Percentiles rank a stretch among this genome's conserved stretches.
These are phyloP conservation scores for Caenorhabditis tropicalis DNA, from an alignment of 1,140 invertebrate species.

Conservation along the genomic window DNA sequence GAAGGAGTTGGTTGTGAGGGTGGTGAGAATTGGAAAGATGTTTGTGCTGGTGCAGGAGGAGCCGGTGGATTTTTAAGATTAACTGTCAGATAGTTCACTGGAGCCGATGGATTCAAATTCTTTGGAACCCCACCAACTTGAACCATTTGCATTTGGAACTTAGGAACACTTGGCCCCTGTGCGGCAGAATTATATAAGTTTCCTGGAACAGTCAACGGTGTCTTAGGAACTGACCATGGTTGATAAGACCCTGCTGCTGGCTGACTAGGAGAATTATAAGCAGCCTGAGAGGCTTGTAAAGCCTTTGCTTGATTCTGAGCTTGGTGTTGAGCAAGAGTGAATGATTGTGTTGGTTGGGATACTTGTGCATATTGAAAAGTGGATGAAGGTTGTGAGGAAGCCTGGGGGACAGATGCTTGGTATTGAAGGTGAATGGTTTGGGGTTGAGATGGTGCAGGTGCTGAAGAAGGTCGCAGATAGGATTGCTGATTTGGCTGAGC, in stretches of 20 bases:
- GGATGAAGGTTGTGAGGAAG: not conserved
- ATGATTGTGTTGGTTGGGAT: not conserved
- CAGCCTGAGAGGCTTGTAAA: not conserved
- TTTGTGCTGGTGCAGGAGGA: not conserved
- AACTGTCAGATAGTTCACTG: conserved; percentile 16
- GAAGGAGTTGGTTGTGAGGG: not conserved
- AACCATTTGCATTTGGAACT: conserved; percentile 19
- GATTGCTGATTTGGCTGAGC: not conserved
- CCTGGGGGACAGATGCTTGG: not conserved
- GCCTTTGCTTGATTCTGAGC: not conserved
- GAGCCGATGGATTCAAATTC: conserved; percentile 7
- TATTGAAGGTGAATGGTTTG: conserved; percentile 12
- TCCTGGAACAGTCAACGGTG: not conserved
- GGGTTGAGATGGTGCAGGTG: not conserved
- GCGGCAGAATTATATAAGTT: not conserved
- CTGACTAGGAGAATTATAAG: conserved; percentile 11
- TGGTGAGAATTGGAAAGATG: not conserved
- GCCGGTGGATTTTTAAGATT: not conserved
- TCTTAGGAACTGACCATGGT: not conserved
- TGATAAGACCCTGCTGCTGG: not conserved
- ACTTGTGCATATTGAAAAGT: not conserved
- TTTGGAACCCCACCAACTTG: not conserved
- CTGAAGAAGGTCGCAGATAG: not conserved
- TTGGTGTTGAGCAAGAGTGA: conserved; percentile 3
- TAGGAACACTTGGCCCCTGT: not conserved